A percentile compares a stretch with the other conserved stretches of the same genome.
Conservation (phyloP, 2,113 vertebrate species). For the Megatriorchis doriae region DNA sequence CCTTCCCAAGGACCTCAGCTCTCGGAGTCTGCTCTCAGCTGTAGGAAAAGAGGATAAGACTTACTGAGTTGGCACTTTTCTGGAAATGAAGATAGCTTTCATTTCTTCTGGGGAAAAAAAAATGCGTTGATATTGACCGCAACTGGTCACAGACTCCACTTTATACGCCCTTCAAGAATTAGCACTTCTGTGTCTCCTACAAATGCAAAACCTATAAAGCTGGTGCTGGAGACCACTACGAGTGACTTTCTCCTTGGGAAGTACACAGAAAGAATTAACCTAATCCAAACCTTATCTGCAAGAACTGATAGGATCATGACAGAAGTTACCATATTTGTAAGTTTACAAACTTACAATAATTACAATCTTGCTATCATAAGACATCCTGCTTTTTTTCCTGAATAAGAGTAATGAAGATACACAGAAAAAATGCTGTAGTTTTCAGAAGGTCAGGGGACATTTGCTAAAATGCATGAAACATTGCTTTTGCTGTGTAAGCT, state of each 20-base stretch:
- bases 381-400: background rate
- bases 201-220: background rate
- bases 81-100: background rate
- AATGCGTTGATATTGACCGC: background rate
- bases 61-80: background rate
- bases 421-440: background rate
- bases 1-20: background rate
- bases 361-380: background rate
- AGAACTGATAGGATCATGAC: background rate
- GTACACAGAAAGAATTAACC: background rate
- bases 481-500: background rate
- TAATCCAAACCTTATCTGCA: background rate
- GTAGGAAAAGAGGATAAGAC: background rate
- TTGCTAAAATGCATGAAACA: background rate
- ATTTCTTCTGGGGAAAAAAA: background rate
- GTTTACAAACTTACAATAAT: background rate
- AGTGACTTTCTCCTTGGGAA: background rate
- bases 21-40: background rate
- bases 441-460: background rate
- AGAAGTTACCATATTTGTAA: background rate
- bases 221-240: background rate
- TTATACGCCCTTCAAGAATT: background rate
- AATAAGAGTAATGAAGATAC: background rate
- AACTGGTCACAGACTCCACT: background rate
- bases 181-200: background rate